Evolutionary conservation across 37 sponge, comb jelly and placozoan species (phyloP).

Genomic region (Spongilla lacustris): DNA sequence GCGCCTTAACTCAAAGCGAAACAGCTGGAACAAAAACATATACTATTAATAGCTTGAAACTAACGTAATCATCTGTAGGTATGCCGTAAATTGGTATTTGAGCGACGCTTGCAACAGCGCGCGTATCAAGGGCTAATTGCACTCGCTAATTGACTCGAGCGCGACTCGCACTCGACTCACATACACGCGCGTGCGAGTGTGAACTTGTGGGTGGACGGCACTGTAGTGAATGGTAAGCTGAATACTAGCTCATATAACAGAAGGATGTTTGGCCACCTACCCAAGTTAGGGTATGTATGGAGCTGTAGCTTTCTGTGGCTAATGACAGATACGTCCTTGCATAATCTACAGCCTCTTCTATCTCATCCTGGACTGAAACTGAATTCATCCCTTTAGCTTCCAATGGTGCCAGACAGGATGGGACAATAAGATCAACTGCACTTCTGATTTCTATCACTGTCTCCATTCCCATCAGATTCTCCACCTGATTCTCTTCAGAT

Average conservation of each 20-base stretch:
- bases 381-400: constrained; percentile 49
- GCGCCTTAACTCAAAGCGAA: no score
- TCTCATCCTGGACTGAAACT: constrained; percentile 37
- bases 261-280: constrained; percentile 53
- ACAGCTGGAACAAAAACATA: no score
- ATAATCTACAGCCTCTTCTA: constrained; percentile 51
- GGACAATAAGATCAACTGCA: constrained; percentile 38
- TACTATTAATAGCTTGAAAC: no score
- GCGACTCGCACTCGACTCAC: no score
- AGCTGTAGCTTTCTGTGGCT: constrained; percentile 43
- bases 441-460: constrained; percentile 20
- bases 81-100: no score
- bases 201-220: no score
- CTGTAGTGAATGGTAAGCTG: constrained; percentile 49
- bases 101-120: no score
- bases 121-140: no score
- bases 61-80: no score
- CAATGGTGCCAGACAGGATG: constrained; percentile 24
- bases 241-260: constrained; percentile 41
- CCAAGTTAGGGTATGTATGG: constrained; percentile 37
- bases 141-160: no score
- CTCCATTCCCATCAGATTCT: not conserved
- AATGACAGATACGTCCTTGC: constrained; percentile 39
- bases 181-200: no score
- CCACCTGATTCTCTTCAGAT: no score